Conservation (phyloP, 2,888 invertebrate genomes). For the Chrysomela aeneicollis region DNA sequence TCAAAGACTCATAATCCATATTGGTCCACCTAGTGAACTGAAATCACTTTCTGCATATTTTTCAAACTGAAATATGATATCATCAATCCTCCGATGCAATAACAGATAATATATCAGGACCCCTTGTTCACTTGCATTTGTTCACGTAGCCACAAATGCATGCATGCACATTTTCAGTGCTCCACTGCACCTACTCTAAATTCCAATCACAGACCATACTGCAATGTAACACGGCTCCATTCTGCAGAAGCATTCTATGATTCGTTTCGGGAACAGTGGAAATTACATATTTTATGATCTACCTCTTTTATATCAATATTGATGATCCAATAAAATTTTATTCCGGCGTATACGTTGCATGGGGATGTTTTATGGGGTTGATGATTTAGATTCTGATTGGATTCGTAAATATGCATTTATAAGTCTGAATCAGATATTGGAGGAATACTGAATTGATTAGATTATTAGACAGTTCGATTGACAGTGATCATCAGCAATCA, state of each 20-base stretch:
- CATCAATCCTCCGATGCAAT: no score
- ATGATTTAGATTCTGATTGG: background rate
- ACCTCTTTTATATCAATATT: constrained; percentile 7
- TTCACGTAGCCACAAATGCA: background rate
- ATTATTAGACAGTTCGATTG: no score
- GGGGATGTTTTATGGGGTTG: background rate
- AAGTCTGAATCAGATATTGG: background rate
- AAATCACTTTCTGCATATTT: no score
- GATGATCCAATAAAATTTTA: constrained; percentile 15
- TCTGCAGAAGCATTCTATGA: background rate
- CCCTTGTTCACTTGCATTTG: background rate
- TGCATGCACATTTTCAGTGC: background rate
- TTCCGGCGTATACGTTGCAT: background rate
- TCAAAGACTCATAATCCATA: no score
- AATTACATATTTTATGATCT: constrained; percentile 19
- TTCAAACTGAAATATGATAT: no score
- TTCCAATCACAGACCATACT: constrained; percentile 14
- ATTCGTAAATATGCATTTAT: background rate
- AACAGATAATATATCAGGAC: background rate
- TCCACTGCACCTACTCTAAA: constrained; percentile 3
- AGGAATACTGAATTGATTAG: background rate
- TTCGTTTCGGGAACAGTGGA: constrained; percentile 7
- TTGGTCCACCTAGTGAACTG: no score
- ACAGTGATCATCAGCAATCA: no score
- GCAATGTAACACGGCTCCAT: constrained; percentile 14